Evolutionary conservation across 2,797 vertebrate species (phyloP), one percentile per base, ranked within the genome.

Genomic region (Triplophysa bombifrons): DNA sequence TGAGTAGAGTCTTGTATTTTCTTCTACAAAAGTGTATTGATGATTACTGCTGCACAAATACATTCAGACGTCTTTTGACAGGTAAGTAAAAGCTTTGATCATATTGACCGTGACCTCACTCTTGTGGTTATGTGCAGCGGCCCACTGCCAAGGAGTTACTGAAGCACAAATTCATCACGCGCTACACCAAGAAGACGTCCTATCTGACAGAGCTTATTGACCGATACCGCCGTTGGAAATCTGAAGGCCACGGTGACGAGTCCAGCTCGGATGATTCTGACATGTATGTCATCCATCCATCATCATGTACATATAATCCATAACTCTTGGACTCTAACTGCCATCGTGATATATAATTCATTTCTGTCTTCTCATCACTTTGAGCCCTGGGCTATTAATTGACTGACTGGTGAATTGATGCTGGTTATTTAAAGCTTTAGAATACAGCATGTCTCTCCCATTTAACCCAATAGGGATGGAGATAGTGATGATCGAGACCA

Each of bases 231-330:
- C 97, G 96, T 90, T 99, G 97, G 98, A 99, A 97, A 85, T 96
- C 98, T 0, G 97, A 99, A 89, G 97, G 98, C 2, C 97, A 99
- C 0, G 96, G 96, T 0, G 97, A 98, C 20, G 98, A 99, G 83
- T 99, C 96, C 82, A 99, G 97, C 88, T 99, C 98, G 0, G 97
- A 98, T 0, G 98, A 99, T 88, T 99, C 97, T 0, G 98, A 99
- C 82, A 95, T 98, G 98, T 98, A 91, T 65, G 93, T 50, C 41
- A 80, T 56, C n/a, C 55, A 69, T 41, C 73, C 48, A 56, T 53
- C 63, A 44, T 30, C 22, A 55, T 44, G 22, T 50, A 58, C 22
- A 58, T 58, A 58, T 38, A 30, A 80, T 80, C 70, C 46, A 78
- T 78, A 72, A 46, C 20, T 65, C 34, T 65, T 5, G 20, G 30